Evolutionary conservation across 2,888 invertebrate genomes (phyloP).

Genomic region (Nephrotoma appendiculata): DNA sequence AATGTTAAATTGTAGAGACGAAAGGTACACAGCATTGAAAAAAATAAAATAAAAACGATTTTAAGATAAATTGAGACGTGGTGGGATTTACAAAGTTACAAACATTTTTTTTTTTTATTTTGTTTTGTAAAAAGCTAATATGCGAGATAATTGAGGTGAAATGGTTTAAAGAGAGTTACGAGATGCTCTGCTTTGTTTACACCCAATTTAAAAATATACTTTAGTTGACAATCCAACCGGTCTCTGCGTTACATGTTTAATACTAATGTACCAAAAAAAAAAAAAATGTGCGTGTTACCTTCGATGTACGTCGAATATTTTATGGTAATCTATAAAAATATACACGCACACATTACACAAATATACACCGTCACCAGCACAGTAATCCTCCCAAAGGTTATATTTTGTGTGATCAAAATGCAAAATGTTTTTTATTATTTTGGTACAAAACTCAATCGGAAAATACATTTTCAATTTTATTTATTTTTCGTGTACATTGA

Average conservation of each 20-base stretch:
- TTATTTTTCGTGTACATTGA: not conserved
- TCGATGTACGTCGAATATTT: not conserved
- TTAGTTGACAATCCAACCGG: not conserved
- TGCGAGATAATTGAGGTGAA: not conserved
- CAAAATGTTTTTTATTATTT: not conserved
- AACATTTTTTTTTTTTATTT: not conserved
- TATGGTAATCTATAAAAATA: not conserved
- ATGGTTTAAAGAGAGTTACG: not conserved
- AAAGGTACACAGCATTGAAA: not conserved
- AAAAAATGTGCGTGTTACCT: not conserved
- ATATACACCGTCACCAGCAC: not conserved
- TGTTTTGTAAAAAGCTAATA: not conserved
- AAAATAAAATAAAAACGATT: not conserved
- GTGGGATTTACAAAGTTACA: not conserved
- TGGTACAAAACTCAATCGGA: too few relatives aligned
- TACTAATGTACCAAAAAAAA: not conserved
- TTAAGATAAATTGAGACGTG: not conserved
- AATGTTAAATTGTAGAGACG: not conserved
- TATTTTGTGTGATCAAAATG: not conserved
- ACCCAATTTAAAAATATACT: not conserved
- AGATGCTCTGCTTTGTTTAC: not conserved
- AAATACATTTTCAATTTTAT: not conserved
- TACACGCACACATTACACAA: not conserved
- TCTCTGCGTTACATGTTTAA: not conserved
- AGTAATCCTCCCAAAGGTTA: not conserved